Percentiles rank a stretch among this genome's conserved stretches.
phyloP scores from a whole-genome alignment of 1,140 invertebrate species.

The Mactra quadrangularis region DNA sequence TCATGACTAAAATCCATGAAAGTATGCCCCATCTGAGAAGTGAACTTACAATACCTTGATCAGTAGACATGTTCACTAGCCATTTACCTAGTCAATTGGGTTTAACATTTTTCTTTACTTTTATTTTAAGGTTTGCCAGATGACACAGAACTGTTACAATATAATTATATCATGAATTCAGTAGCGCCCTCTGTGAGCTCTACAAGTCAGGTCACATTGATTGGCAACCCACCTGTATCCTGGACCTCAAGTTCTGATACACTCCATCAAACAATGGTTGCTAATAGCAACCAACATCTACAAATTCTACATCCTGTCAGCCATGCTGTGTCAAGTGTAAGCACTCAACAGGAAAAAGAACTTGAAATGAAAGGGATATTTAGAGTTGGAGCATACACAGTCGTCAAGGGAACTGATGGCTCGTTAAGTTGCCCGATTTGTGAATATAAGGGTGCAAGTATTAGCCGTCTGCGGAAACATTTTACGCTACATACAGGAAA shows the following conservation, averaged over 20 bases:
- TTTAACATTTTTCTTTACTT: too few relatives aligned
- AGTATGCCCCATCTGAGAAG: too few relatives aligned
- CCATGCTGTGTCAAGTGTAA: not conserved
- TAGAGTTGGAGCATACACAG: not conserved
- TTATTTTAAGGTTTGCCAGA: not conserved
- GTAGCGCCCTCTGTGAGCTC: not conserved
- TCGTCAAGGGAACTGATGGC: conserved; percentile 20
- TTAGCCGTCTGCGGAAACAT: conserved; percentile 18
- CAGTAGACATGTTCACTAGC: too few relatives aligned
- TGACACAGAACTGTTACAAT: conserved; percentile 2
- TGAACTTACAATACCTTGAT: too few relatives aligned
- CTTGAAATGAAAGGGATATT: conserved; percentile 1
- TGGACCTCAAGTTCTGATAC: conserved; percentile 1
- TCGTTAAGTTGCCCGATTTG: conserved; percentile 31
- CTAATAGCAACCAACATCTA: not conserved
- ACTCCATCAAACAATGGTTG: not conserved
- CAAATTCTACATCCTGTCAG: too few relatives aligned
- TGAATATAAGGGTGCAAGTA: conserved; percentile 22
- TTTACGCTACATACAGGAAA: conserved; percentile 48
- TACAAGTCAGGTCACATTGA: not conserved
- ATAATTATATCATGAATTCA: conserved; percentile 25
- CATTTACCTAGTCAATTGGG: too few relatives aligned
- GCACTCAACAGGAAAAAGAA: not conserved
- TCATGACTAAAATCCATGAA: too few relatives aligned
- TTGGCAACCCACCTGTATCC: conserved; percentile 34